These are phyloP conservation scores for Lasioglossum malachurum DNA, from an alignment of 2,888 invertebrate genomes.

Conservation along the genomic window DNA sequence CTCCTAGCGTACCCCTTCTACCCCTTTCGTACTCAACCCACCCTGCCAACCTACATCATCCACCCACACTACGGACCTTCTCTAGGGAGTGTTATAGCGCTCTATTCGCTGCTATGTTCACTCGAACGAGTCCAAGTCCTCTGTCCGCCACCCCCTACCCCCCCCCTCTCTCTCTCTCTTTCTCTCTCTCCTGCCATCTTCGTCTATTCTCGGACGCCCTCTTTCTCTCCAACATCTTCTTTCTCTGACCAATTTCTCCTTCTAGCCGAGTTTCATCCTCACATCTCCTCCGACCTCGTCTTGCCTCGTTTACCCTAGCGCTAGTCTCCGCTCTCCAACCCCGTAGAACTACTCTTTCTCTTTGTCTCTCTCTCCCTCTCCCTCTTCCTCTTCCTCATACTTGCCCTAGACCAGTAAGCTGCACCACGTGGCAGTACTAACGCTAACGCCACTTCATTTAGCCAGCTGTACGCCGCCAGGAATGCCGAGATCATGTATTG, in stretches of 20 bases:
- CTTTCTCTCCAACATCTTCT: constrained; percentile 9
- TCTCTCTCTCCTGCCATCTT: background rate
- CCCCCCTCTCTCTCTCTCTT: background rate
- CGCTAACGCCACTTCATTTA: constrained; percentile 72
- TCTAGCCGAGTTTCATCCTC: constrained; percentile 21
- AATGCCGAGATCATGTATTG: constrained; percentile 63
- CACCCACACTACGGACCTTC: constrained; percentile 59
- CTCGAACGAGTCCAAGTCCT: constrained; percentile 65
- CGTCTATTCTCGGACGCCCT: background rate
- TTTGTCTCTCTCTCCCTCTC: background rate
- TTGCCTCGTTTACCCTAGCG: constrained; percentile 35
- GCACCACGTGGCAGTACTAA: constrained; percentile 71
- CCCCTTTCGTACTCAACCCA: constrained; percentile 62
- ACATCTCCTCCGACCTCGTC: constrained; percentile 33
- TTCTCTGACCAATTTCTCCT: constrained; percentile 41
- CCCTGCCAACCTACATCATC: constrained; percentile 67
- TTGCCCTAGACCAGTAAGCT: constrained; percentile 52
- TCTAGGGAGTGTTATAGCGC: constrained; percentile 71
- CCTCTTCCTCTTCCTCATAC: background rate
- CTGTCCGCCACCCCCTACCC: constrained; percentile 33
- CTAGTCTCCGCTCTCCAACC: constrained; percentile 25
- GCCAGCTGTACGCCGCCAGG: constrained; percentile 61
- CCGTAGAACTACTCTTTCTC: background rate
- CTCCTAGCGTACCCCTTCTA: constrained; percentile 63
- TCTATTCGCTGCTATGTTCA: constrained; percentile 68